Percentiles rank a stretch among this genome's conserved stretches.
These are phyloP conservation scores for Botia almorhae DNA, from an alignment of 2,797 vertebrate species.

Conservation along the genomic window DNA sequence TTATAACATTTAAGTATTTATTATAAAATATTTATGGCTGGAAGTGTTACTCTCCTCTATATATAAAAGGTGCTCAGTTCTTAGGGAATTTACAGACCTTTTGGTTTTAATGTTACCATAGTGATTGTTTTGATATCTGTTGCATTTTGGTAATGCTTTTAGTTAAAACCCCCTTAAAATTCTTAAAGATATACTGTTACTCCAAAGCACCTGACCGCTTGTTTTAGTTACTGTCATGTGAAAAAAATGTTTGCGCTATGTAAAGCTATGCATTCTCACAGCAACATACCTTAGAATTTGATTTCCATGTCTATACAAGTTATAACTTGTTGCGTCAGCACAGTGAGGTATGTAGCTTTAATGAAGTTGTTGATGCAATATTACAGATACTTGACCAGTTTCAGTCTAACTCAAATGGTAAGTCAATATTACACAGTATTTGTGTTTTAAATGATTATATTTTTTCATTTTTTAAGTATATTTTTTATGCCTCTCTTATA, in stretches of 20 bases:
- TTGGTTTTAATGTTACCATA: conserved; percentile 7
- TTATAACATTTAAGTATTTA: conserved; percentile 21
- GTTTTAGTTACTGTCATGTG: conserved; percentile 1
- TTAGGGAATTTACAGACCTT: not conserved
- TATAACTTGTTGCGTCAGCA: not conserved
- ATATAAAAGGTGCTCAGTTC: conserved; percentile 23
- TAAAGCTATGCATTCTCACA: conserved; percentile 32
- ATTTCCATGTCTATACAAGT: not conserved
- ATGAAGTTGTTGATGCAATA: not conserved
- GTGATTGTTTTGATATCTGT: not conserved
- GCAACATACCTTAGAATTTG: not conserved
- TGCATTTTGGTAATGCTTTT: not conserved
- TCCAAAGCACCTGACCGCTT: conserved; percentile 15
- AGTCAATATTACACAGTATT: too few species aligned
- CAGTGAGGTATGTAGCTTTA: not conserved
- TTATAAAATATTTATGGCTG: conserved; percentile 40
- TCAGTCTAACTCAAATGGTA: too few species aligned
- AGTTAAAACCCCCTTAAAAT: not conserved
- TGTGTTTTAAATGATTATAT: not conserved
- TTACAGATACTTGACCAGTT: not conserved
- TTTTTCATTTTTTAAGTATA: conserved; percentile 17
- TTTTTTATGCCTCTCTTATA: conserved; percentile 9
- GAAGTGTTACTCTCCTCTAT: not conserved
- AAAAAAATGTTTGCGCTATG: conserved; percentile 11
- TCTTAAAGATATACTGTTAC: not conserved